Evolutionary conservation across 2,888 invertebrate species (phyloP).

Genomic region (Acrobasis repandana): DNA sequence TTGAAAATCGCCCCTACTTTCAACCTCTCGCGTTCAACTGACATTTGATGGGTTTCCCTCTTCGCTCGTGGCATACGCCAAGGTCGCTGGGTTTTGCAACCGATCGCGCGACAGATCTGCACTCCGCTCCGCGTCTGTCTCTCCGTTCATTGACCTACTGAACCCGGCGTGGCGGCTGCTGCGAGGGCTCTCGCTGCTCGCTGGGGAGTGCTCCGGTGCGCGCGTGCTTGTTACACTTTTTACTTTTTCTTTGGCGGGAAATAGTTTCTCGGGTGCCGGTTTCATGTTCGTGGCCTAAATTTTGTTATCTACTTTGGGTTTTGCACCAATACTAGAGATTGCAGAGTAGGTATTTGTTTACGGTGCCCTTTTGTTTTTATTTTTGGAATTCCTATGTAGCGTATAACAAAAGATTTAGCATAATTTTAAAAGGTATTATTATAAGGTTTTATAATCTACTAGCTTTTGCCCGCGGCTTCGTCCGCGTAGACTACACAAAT

Average conservation of each 20-base stretch:
- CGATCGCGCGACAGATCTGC: constrained; percentile 64
- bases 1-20: background rate
- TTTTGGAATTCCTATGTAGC: too few relatives aligned
- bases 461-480: too few relatives aligned
- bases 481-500: too few relatives aligned
- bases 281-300: background rate
- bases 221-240: constrained; percentile 20
- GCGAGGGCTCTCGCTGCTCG: constrained; percentile 40
- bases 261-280: constrained; percentile 15
- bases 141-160: constrained; percentile 77
- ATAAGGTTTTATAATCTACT: too few relatives aligned
- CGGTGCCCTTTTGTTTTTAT: too few relatives aligned
- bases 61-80: constrained; percentile 40
- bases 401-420: too few relatives aligned
- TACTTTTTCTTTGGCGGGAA: constrained; percentile 29
- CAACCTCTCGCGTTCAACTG: background rate
- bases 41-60: constrained; percentile 17
- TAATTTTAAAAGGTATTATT: too few relatives aligned
- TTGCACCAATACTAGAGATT: background rate
- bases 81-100: constrained; percentile 65
- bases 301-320: background rate
- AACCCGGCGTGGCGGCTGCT: constrained; percentile 50
- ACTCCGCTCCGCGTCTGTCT: constrained; percentile 44
- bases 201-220: constrained; percentile 25
- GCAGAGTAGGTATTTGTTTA: too few relatives aligned